Evolutionary conservation across 2,113 vertebrate genomes (phyloP), one percentile per base, ranked within the genome.

Genomic region (Lophochroa leadbeateri): DNA sequence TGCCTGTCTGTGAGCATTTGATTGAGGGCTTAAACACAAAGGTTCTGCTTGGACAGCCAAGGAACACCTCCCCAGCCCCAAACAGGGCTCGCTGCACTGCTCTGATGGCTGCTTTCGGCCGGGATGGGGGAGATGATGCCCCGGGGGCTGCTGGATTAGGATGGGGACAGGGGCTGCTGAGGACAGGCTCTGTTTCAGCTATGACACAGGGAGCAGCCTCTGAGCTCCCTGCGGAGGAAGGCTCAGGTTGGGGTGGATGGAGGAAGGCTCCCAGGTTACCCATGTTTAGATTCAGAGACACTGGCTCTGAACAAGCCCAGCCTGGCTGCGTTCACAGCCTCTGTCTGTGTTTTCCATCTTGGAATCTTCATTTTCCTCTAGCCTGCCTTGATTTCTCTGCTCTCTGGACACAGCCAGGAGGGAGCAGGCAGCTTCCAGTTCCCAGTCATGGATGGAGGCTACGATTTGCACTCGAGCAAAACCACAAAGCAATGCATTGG

Each of bases 201-300:
- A 23, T 35, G 57, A 5, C 57, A 15, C 13, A 23, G n/a, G 57
- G 33, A n/a, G 57, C 4, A 7, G 17, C 17, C 10, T 8, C 24
- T 2, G 47, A 79, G 61, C 43, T 78, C 25, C 75, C 71, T 6
- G 29, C 1, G 4, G 43, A 50, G 2, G 2, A 46, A 49, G 49
- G 33, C 24, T 83, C 11, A 3, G 37, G 17, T 8, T 0, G 0
- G 31, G 49, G 20, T 5, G n/a, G 39, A 12, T 17, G n/a, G 41
- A n/a, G 43, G 43, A 27, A 68, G 35, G 41, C 23, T 90, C 57
- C 52, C 21, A 15, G 37, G 20, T 70, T 28, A 11, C 12, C 46
- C 47, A 27, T 28, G 64, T 12, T 58, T 25, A 8, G 60, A 43
- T 19, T 46, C 35, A 2, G 3, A 23, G 65, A 43, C 0, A 1